Base-by-base conservation (phyloP, 2,797 vertebrate species). In the Brachyrhaphis roseni region DNA sequence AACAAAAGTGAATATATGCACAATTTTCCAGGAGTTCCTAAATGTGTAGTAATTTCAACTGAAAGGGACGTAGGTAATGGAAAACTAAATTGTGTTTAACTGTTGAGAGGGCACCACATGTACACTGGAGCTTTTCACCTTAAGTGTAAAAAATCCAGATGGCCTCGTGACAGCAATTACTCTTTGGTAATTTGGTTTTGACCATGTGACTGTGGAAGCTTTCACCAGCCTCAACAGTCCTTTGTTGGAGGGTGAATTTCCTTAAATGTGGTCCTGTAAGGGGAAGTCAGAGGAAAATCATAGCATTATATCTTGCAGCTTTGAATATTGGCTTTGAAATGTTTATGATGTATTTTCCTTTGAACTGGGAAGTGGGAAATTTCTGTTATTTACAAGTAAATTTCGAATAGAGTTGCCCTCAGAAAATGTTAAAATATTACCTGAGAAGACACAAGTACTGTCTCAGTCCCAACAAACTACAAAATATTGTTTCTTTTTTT, bases 171-270 rank as follows among this genome's bases (percentile, higher is more conserved):
- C 43, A 55, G 72, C 64, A 64, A 45, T 70, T 72, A 18, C 4
- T 72, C 46, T 43, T 31, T 39, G 18, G 46, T 74, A 28, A 75
- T 80, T 75, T 57, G 51, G 51, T 57, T 46, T 76, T 59, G 36
- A 36, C 53, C 74, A 72, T 72, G 74, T 80, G 79, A 76, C 64
- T 71, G 66, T 64, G 28, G 31, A 76, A 46, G 66, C 31, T 68
- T 72, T 75, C 26, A 11, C 64, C 10, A 41, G 47, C 66, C 74
- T 72, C 62, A 59, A 62, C 18, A 28, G 43, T 31, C 49, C 23
- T 75, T 75, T 71, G 74, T 62, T 72, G 73, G 4, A 76, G 13
- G 20, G 51, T 75, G 23, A 80, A 80, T 53, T 62, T 43, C 36
- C 66, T 62, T n/a, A 72, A 59, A 59, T 72, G 51, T 47, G 18